Evolutionary conservation across 2,797 vertebrate genomes (phyloP), one percentile per base, ranked within the genome.

Genomic region (Cichlasoma orientale): DNA sequence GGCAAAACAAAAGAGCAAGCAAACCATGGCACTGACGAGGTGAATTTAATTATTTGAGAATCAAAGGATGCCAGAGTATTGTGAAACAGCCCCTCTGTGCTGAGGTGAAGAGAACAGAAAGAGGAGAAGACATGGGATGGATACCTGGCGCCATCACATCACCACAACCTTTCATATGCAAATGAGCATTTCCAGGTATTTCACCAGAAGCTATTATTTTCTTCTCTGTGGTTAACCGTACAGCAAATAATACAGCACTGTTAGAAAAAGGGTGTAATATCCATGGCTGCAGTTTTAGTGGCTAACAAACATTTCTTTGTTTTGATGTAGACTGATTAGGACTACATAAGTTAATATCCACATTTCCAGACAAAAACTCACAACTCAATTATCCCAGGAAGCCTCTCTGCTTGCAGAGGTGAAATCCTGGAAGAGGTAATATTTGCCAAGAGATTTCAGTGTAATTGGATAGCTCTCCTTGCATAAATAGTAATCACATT

Each of bases 391-490:
- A 93, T 89, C 63, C 77, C 74, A 76, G 78, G 82, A 90, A 90
- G 86, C 90, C 79, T 85, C 74, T 78, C 83, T 80, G 77, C 86
- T 85, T 86, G 88, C 86, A 85, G 85, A 93, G 88, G 90, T 92
- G 89, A 89, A 89, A 93, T 89, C 89, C 81, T 79, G 84, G 86
- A 91, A 93, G 88, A 92, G 83, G 88, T 88, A 90, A 92, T 95
- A 92, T 95, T 95, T 95, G 91, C 90, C 78, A 58, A 90, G 91
- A 87, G 93, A 94, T 94, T 92, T 92, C 82, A 82, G 58, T 80
- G 84, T 95, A 94, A 95, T 94, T 94, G 92, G 93, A 95, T 91
- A 89, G 92, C 90, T 82, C 79, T 84, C 80, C 82, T 88, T 90
- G 92, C 90, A 94, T 93, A 91, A 92, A 94, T 88, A 94, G 86